Conservation (phyloP, 1,140 invertebrate species). For the Zaprionus nigranus region DNA sequence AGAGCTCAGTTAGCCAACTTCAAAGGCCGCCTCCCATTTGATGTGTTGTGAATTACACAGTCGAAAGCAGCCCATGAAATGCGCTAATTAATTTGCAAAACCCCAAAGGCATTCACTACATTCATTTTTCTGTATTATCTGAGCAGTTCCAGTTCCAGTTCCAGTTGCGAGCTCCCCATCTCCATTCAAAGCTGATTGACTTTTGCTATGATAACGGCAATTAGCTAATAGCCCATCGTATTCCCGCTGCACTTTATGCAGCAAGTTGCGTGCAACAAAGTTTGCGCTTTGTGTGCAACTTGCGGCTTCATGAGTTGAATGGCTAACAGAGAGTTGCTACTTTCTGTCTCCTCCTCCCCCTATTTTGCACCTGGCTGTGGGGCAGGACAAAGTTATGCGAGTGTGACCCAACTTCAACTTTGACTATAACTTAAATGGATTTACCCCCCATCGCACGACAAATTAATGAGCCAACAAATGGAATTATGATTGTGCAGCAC, state of each 20-base stretch:
- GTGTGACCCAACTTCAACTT: conserved; percentile 22
- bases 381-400: conserved; percentile 23
- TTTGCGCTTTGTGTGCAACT: conserved; percentile 17
- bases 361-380: background rate
- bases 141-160: background rate
- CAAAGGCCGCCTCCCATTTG: conserved; percentile 41
- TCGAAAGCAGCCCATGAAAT: conserved; percentile 24
- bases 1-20: conserved; percentile 40
- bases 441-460: conserved; percentile 9
- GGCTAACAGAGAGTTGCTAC: background rate
- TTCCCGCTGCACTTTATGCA: conserved; percentile 8
- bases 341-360: background rate
- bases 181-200: background rate
- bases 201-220: conserved; percentile 17
- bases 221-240: conserved; percentile 12
- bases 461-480: conserved; percentile 41
- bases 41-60: background rate
- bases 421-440: conserved; percentile 29
- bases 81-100: conserved; percentile 58
- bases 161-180: background rate
- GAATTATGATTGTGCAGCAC: conserved; percentile 33
- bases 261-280: conserved; percentile 21
- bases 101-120: conserved; percentile 18
- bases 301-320: conserved; percentile 14
- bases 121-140: background rate